Evolutionary conservation across 37 sponge, comb jelly and placozoan genomes (phyloP), one percentile per base, ranked within the genome.

Genomic region (Halisarca cf. caerulea): DNA sequence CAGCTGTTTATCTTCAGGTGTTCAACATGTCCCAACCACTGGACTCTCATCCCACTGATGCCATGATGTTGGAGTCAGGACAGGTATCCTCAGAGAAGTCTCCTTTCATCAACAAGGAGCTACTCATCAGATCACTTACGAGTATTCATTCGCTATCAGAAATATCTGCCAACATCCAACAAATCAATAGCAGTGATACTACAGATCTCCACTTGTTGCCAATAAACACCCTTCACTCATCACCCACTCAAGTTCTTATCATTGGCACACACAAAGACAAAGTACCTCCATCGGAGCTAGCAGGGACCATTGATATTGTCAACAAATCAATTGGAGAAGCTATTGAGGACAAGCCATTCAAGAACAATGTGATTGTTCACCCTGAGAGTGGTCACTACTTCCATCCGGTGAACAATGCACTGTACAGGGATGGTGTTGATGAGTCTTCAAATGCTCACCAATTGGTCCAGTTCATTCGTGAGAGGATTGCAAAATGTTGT

Each of bases 11-110:
- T 4, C 69, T 68, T 30, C 69, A 68, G 4, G 69, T 68, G 32
- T 68, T 68, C 69, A 68, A 68, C 69, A 68, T 68, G 69, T 68
- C 35, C 17, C 35, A 68, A 28, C 69, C 69, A 32, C 69, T 68
- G 11, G 35, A 28, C 15, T 7, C 30, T 18, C 69, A 34, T 68
- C 69, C 69, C 33, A 68, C 69, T 30, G 69, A 68, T 34, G 35
- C 30, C 35, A 8, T 68, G 11, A 68, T 27, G 30, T 30, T 68
- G 4, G 69, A 68, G 35, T 30, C 69, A 68, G 69, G 69, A 47
- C 51, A 47, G 51, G 51, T 47, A 47, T 47, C 51, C 51, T 47
- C 51, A 11, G 51, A 47, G 51, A 11, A 47, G 51, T 47, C 51
- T 47, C 51, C 51, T 47, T 68, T 68, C 69, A 68, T 34, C 33